Percentiles rank a stretch among this genome's conserved stretches.
Evolutionary conservation across 1,140 invertebrate genomes (phyloP).

Genomic region (Drosophila kepulauana): DNA sequence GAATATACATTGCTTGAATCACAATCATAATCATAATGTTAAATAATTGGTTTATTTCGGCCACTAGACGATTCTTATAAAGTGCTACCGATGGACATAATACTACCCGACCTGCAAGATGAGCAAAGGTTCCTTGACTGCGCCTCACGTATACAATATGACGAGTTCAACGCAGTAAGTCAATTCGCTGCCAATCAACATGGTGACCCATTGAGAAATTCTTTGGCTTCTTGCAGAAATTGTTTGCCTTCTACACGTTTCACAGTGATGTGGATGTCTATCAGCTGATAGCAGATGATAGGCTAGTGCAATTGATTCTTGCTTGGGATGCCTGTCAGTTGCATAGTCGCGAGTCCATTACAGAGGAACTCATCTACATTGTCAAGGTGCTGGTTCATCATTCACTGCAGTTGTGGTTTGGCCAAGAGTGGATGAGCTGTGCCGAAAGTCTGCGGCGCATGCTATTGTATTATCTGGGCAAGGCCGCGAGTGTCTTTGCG

Average conservation of each 20-base stretch:
- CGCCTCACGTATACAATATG: slow-evolving; percentile 58
- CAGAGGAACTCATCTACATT: slow-evolving; percentile 51
- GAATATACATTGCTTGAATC: background rate
- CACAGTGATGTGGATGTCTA: slow-evolving; percentile 72
- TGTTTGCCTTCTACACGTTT: slow-evolving; percentile 61
- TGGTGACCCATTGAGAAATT: background rate
- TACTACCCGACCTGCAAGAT: slow-evolving; percentile 50
- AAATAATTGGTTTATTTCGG: slow-evolving; percentile 5
- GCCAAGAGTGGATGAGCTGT: slow-evolving; percentile 71
- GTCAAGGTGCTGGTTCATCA: slow-evolving; percentile 63
- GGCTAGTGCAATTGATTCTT: slow-evolving; percentile 62
- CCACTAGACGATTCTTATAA: background rate
- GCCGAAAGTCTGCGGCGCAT: slow-evolving; percentile 46
- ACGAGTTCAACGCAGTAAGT: slow-evolving; percentile 64
- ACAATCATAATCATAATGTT: slow-evolving; percentile 3
- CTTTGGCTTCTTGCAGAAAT: slow-evolving; percentile 44
- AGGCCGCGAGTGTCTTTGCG: slow-evolving; percentile 34
- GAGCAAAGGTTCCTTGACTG: slow-evolving; percentile 57
- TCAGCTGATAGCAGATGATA: slow-evolving; percentile 70
- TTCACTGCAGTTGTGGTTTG: slow-evolving; percentile 70
- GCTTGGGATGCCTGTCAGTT: slow-evolving; percentile 70
- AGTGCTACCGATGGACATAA: slow-evolving; percentile 53
- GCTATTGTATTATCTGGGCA: slow-evolving; percentile 55
- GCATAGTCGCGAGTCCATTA: slow-evolving; percentile 24
- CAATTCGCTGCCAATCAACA: background rate